Base-by-base conservation (phyloP, 2,113 vertebrate genomes). In the Notiomystis cincta region DNA sequence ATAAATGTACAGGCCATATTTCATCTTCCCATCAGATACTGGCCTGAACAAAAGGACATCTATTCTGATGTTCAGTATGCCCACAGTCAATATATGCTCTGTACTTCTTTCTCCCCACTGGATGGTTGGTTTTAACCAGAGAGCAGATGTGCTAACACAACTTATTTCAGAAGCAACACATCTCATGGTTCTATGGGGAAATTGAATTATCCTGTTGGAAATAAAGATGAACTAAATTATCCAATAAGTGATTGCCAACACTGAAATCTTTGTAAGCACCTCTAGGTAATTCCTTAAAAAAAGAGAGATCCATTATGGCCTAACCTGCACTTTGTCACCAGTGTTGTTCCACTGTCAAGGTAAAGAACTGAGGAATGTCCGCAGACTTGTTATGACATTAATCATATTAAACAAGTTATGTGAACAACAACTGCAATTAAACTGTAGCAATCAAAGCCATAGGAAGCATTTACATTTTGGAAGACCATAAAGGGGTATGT, bases 261-360 rank as follows among this genome's bases (percentile, higher is more conserved):
- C 61, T 82, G 64, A 82, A 95, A 87, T 88, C 58, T 92, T 86
- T 84, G 53, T 87, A 77, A 94, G 53, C 56, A 66, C 58, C 89
- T 57, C 82, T 96, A 87, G 81, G 89, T 91, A 96, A 97, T 95
- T 96, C 92, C 69, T 92, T 88, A 33, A 77, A 95, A 90, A 96
- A 61, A 81, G 58, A 65, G 83, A 96, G 67, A 75, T 88, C 95
- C 95, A 95, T 97, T 97, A 96, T 71, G 57, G 45, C 58, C 81
- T 95, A 95, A 96, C 96, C 97, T 98, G 96, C 89, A 96, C 86
- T 98, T 97, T 97, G 95, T 97, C 97, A 97, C 76, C 61, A 76
- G 33, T 97, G 94, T 98, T 97, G 93, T 97, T 98, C 92, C 96
- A 96, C 77, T 97, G 96, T 97, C 97, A 97, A 91, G 67, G 91